Conservation (phyloP, 1,140 invertebrate genomes). For the Matsumurasca onukii region DNA sequence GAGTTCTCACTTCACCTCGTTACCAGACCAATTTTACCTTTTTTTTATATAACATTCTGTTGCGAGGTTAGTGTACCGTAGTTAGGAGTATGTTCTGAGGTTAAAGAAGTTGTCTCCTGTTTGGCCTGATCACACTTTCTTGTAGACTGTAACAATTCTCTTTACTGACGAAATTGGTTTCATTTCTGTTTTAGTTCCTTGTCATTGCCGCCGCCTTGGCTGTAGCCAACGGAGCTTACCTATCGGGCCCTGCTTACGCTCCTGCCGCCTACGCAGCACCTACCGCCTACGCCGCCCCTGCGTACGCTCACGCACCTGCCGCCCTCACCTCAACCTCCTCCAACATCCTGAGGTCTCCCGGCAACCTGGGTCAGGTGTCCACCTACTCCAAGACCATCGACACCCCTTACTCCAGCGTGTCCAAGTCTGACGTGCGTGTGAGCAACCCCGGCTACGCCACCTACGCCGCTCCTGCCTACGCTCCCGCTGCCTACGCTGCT, state of each 20-base stretch:
- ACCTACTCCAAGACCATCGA: slow-evolving; percentile 47
- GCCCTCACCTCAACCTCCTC: slow-evolving; percentile 43
- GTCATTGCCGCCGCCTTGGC: slow-evolving; percentile 40
- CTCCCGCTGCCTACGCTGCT: slow-evolving; percentile 33
- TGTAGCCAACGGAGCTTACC: slow-evolving; percentile 36
- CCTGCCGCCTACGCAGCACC: slow-evolving; percentile 32
- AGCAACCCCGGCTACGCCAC: slow-evolving; percentile 45
- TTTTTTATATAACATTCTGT: too few relatives aligned
- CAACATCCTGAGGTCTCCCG: slow-evolving; percentile 45
- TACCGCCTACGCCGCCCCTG: slow-evolving; percentile 30
- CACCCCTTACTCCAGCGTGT: slow-evolving; percentile 47
- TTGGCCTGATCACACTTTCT: too few relatives aligned
- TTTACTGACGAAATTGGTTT: too few relatives aligned
- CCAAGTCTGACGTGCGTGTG: slow-evolving; percentile 48
- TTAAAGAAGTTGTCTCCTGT: too few relatives aligned
- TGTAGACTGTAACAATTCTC: too few relatives aligned
- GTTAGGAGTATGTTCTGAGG: too few relatives aligned
- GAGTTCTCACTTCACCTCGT: too few relatives aligned
- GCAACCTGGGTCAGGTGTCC: slow-evolving; percentile 46
- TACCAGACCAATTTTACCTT: too few relatives aligned
- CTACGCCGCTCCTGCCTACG: slow-evolving; percentile 33
- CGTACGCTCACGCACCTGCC: slow-evolving; percentile 40
- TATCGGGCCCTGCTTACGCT: slow-evolving; percentile 32
- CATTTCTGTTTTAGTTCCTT: slow-evolving; percentile 33
- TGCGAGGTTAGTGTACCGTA: too few relatives aligned